Evolutionary conservation across 2,797 vertebrate genomes (phyloP).

Genomic region (Myotis planiceps): DNA sequence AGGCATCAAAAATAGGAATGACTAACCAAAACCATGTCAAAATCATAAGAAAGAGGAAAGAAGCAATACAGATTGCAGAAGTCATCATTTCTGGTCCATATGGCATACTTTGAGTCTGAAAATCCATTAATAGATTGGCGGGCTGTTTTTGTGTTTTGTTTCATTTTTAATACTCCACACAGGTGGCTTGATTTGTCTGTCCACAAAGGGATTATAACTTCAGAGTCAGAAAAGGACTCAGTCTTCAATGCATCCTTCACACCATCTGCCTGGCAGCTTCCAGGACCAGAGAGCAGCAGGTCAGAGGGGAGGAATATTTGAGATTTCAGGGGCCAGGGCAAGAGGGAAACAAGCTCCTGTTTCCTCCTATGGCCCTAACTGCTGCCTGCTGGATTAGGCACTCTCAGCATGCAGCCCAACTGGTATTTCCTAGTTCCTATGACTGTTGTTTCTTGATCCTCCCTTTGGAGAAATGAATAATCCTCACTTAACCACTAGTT

Average conservation of each 20-base stretch:
- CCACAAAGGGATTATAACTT: conserved; percentile 11
- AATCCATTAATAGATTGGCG: conserved; percentile 27
- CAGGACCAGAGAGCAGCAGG: not conserved
- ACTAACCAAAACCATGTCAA: conserved; percentile 58
- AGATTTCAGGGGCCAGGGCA: not conserved
- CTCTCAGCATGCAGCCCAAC: not conserved
- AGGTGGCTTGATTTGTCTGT: conserved; percentile 35
- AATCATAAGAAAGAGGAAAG: conserved; percentile 61
- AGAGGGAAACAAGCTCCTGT: not conserved
- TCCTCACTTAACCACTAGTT: conserved; percentile 4
- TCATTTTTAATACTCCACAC: conserved; percentile 23
- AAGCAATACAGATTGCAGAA: conserved; percentile 54
- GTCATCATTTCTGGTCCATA: conserved; percentile 30
- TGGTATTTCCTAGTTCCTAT: not conserved
- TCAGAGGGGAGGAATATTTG: not conserved
- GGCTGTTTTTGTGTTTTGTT: not conserved
- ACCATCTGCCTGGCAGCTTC: not conserved
- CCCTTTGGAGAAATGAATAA: not conserved
- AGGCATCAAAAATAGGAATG: conserved; percentile 68
- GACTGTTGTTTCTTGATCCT: not conserved
- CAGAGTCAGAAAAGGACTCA: conserved; percentile 41
- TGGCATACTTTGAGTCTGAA: conserved; percentile 37
- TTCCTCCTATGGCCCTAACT: not conserved
- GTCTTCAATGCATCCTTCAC: not conserved
- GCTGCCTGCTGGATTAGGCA: not conserved